Conservation (phyloP, 2,888 invertebrate species). For the Ectemnius continuus region DNA sequence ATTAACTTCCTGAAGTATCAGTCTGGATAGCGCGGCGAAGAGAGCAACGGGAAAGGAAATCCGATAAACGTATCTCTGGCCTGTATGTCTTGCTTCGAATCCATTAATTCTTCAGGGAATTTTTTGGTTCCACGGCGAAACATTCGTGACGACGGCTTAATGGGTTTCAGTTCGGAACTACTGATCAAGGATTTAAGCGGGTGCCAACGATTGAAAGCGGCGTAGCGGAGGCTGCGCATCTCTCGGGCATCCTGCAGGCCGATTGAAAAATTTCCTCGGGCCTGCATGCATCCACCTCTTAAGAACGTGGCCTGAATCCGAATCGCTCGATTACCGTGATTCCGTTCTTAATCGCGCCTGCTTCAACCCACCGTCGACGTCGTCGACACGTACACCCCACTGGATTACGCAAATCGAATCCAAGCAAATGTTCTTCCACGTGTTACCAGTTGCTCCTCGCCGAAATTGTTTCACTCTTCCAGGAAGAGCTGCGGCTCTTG, state of each 20-base stretch:
- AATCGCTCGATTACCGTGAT: conserved; percentile 7
- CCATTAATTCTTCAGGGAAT: no score
- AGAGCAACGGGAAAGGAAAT: no score
- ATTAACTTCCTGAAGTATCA: no score
- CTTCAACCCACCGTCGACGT: neutral
- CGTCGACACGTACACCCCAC: neutral
- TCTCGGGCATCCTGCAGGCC: neutral
- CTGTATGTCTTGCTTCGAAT: no score
- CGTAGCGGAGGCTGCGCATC: neutral
- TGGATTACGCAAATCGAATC: conserved; percentile 5
- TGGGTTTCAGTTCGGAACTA: no score
- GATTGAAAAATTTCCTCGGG: conserved; percentile 7
- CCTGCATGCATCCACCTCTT: neutral
- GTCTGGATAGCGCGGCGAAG: no score
- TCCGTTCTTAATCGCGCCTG: neutral
- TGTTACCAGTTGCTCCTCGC: conserved; percentile 3
- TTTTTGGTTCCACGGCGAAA: no score
- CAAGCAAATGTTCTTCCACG: neutral
- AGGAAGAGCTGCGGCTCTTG: no score
- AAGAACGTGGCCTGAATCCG: conserved; percentile 7
- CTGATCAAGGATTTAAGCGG: conserved; percentile 1
- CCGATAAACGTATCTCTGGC: no score
- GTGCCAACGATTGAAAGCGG: neutral
- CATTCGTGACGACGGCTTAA: no score
- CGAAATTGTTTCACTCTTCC: no score